Evolutionary conservation across 2,888 invertebrate species (phyloP).

Genomic region (Patella caerulea): DNA sequence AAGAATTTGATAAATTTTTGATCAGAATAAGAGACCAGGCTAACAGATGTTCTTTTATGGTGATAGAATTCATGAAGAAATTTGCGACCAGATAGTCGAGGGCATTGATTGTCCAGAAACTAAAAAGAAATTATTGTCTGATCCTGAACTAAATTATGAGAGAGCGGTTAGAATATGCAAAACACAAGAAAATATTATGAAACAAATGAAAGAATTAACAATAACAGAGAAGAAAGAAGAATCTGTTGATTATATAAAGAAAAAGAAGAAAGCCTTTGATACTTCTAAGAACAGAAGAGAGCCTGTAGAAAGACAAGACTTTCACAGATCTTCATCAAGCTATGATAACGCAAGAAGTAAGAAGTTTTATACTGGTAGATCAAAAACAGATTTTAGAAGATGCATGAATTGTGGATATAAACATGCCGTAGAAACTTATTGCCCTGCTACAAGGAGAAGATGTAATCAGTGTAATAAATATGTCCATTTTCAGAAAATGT

Average conservation of each 20-base stretch:
- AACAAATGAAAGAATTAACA: constrained; percentile 3
- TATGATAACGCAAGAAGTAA: neutral
- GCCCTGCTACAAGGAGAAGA: neutral
- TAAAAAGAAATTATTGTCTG: too few relatives aligned
- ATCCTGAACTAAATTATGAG: too few relatives aligned
- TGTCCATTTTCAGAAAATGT: neutral
- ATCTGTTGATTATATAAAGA: neutral
- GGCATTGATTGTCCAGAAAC: too few relatives aligned
- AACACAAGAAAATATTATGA: neutral
- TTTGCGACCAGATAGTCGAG: constrained; percentile 2
- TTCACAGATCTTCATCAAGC: too few relatives aligned
- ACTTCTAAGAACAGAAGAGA: neutral
- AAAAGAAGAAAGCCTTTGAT: too few relatives aligned
- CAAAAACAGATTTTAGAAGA: neutral
- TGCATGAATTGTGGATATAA: neutral
- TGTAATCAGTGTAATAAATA: neutral
- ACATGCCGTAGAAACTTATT: neutral
- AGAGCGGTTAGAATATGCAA: too few relatives aligned
- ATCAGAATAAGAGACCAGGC: neutral
- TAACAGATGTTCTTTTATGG: neutral
- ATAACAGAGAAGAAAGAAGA: neutral
- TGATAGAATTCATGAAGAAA: neutral
- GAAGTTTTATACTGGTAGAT: neutral
- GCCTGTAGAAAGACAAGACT: neutral
- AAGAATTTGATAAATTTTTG: constrained; percentile 11